These are phyloP conservation scores for Staurois parvus DNA, from an alignment of 2,797 vertebrate species.

Conservation along the genomic window DNA sequence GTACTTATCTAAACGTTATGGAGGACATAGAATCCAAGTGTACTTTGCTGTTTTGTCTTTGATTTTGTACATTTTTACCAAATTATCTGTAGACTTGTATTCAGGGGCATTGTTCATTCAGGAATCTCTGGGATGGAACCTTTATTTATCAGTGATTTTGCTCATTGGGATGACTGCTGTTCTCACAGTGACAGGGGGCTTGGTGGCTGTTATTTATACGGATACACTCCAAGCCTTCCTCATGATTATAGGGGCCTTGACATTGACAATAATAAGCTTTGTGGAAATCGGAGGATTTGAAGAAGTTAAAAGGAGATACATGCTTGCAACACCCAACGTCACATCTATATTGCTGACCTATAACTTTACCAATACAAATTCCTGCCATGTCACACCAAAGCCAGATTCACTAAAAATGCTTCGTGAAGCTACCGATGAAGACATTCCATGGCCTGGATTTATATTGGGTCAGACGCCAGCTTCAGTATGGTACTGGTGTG, in stretches of 20 bases:
- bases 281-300: constrained; percentile 92
- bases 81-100: constrained; percentile 96
- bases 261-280: constrained; percentile 90
- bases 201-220: constrained; percentile 97
- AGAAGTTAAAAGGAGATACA: constrained; percentile 93
- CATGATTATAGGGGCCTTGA: constrained; percentile 95
- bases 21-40: constrained; percentile 93
- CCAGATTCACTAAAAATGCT: constrained; percentile 88
- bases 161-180: constrained; percentile 95
- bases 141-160: constrained; percentile 93
- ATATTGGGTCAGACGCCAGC: constrained; percentile 95
- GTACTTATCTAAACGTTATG: constrained; percentile 95
- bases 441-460: constrained; percentile 97
- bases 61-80: constrained; percentile 97
- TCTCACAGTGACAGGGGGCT: constrained; percentile 93
- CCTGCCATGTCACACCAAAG: constrained; percentile 90
- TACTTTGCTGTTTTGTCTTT: constrained; percentile 94
- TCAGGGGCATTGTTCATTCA: constrained; percentile 98
- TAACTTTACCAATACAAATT: constrained; percentile 88
- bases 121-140: constrained; percentile 97
- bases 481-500: constrained; percentile 99
- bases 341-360: constrained; percentile 85
- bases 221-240: constrained; percentile 95
- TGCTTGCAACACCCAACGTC: constrained; percentile 91
- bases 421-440: constrained; percentile 90